phyloP scores from a whole-genome alignment of 2,888 invertebrate genomes.

The Norana najaformis region DNA sequence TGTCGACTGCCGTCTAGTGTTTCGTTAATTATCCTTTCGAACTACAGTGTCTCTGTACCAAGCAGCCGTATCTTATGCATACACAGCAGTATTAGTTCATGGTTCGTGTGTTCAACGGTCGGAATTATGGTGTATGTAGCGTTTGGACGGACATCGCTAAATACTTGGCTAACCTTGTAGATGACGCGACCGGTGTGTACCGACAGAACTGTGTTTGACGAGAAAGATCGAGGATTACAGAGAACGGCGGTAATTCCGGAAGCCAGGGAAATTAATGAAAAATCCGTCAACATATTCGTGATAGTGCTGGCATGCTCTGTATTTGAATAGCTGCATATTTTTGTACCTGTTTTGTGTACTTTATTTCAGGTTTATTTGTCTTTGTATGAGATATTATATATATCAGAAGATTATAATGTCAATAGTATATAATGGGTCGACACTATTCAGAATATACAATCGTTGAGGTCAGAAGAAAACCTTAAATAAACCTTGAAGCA shows the following conservation, averaged over 20 bases:
- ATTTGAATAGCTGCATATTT: neutral
- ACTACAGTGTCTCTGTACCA: neutral
- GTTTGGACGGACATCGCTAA: neutral
- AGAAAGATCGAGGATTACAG: neutral
- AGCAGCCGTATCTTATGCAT: neutral
- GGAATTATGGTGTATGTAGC: neutral
- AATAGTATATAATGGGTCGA: too few relatives aligned
- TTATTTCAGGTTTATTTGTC: neutral
- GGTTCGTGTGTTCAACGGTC: neutral
- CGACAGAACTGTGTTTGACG: neutral
- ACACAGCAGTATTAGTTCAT: neutral
- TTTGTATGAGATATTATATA: neutral
- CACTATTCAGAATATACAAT: too few relatives aligned
- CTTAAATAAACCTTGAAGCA: too few relatives aligned
- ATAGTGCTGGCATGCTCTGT: neutral
- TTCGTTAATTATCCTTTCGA: slow-evolving; percentile 1
- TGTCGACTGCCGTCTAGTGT: neutral
- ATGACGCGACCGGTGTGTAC: neutral
- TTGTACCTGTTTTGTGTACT: neutral
- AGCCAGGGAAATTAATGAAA: slow-evolving; percentile 3
- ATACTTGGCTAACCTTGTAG: neutral
- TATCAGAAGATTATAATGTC: too few relatives aligned
- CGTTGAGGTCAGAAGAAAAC: too few relatives aligned
- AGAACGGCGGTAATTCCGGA: neutral
- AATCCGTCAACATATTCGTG: neutral